A percentile compares a stretch with the other conserved stretches of the same genome.
These are phyloP conservation scores for Pseudochirops corinnae DNA, from an alignment of 2,797 vertebrate genomes.

Conservation along the genomic window DNA sequence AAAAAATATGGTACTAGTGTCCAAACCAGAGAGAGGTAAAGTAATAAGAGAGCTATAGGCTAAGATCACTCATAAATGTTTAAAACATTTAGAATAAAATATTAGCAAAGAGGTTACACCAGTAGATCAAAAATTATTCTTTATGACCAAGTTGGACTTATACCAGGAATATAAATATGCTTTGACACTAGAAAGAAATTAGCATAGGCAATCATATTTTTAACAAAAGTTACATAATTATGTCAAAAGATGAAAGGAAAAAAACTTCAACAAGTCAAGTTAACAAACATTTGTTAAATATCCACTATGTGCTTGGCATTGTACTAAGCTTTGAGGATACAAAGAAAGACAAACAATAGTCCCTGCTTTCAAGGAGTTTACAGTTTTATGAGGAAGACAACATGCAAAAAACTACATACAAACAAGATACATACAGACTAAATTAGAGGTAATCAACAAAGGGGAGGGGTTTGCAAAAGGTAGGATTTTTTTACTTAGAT, in stretches of 20 bases:
- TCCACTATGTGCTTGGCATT: background rate
- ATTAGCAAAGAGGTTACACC: background rate
- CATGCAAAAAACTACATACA: no score
- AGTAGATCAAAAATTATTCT: background rate
- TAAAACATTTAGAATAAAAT: background rate
- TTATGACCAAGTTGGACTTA: background rate
- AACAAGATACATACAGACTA: background rate
- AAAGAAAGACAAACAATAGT: background rate
- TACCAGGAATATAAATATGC: background rate
- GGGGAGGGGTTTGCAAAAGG: background rate
- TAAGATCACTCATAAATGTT: background rate
- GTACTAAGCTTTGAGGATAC: no score
- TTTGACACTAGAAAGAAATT: background rate
- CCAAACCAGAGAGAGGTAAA: background rate
- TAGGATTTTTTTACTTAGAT: background rate
- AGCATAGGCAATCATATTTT: background rate
- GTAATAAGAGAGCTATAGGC: background rate
- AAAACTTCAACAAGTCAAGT: background rate
- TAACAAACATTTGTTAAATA: background rate
- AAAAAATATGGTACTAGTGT: background rate
- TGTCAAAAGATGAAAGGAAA: background rate
- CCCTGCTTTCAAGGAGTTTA: background rate
- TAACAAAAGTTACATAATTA: no score
- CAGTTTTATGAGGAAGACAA: no score
- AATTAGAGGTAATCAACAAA: background rate